Evolutionary conservation across 2,797 vertebrate species (phyloP).

Genomic region (Pangasius larnaudii): DNA sequence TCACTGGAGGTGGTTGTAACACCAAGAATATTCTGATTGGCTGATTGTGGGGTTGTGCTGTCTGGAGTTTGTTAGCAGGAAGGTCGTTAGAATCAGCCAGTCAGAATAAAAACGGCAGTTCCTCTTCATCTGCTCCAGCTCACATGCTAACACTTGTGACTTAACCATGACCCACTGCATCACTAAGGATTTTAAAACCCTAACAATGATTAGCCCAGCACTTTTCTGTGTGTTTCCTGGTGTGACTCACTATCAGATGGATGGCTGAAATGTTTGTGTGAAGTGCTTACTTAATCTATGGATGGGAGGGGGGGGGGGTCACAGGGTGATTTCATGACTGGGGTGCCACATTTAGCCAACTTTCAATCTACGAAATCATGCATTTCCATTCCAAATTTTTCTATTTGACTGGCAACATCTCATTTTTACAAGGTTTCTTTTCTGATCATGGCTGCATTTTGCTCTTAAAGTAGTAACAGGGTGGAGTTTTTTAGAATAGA

Average conservation of each 20-base stretch:
- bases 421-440: background rate
- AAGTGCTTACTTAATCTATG: background rate
- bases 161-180: slow-evolving; percentile 20
- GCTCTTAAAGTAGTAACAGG: background rate
- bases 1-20: slow-evolving; percentile 52
- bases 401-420: background rate
- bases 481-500: background rate
- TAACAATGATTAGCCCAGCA: slow-evolving; percentile 36
- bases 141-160: slow-evolving; percentile 48
- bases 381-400: background rate
- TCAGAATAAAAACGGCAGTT: slow-evolving; percentile 71
- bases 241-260: background rate
- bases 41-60: slow-evolving; percentile 75
- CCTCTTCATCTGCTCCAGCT: slow-evolving; percentile 13
- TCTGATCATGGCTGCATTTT: background rate
- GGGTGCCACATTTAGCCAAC: background rate
- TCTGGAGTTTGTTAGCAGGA: slow-evolving; percentile 58
- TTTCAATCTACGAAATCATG: background rate
- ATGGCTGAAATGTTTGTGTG: slow-evolving; percentile 18
- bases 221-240: background rate
- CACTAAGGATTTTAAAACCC: slow-evolving; percentile 28
- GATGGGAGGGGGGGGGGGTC: background rate
- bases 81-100: slow-evolving; percentile 71
- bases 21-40: slow-evolving; percentile 81
- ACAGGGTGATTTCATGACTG: background rate